Evolutionary conservation across 2,113 vertebrate genomes (phyloP), one percentile per base, ranked within the genome.

Genomic region (Scalopus aquaticus): DNA sequence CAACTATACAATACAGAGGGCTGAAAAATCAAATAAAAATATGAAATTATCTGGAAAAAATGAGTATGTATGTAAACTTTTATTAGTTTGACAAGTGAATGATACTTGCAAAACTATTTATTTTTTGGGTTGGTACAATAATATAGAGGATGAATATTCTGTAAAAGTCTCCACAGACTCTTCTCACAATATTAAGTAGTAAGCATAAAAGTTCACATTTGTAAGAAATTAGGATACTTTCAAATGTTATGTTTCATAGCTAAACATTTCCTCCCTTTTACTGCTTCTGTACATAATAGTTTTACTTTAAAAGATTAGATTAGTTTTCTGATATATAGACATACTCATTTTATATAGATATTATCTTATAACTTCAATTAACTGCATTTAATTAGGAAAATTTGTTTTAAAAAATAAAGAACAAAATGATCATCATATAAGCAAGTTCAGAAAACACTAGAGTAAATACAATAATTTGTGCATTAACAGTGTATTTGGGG

Each of bases 61-160:
- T 64, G 20, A 82, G 54, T 35, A 69, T 37, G 8, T 39, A 60
- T 46, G 9, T 80, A 4, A 16, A 64, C 16, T 49, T 81, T 67
- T 74, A 84, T 32, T 90, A 87, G 78, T 87, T 78, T 65, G 64
- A 90, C 42, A 78, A 78, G 37, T 81, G 74, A 85, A 37, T 22
- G 3, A 77, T 51, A 64, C 28, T 81, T 73, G 42, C 26, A 81
- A 83, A 86, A 70, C 24, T 49, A 91, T 6, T 70, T 69, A 6
- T 37, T 79, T 79, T 64, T 30, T 51, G 0, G 44, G 39, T 77
- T 72, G 28, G 30, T 28, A 56, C 17, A 51, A 51, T 51, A 51
- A 88, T 8, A 64, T 24, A 76, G 9, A 88, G 13, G 24, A 78
- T 65, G 0, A 39, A 49, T 64, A 30, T 77, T 82, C 51, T 62